phyloP scores from a whole-genome alignment of 2,113 vertebrate genomes.

The Antechinus flavipes region DNA sequence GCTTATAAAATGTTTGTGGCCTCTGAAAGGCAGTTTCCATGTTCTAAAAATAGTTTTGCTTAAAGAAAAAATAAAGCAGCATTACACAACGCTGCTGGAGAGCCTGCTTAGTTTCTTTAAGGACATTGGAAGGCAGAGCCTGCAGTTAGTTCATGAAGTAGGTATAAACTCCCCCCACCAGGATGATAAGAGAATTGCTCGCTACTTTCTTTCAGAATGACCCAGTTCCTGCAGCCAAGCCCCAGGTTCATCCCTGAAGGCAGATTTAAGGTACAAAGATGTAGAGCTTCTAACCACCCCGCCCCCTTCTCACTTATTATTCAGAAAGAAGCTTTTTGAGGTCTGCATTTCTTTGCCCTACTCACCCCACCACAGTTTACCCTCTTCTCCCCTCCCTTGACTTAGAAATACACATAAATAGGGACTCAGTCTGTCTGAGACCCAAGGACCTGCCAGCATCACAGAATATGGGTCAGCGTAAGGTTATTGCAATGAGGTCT shows the following conservation, averaged over 20 bases:
- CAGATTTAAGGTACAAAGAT: slow-evolving; percentile 6
- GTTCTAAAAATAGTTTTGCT: slow-evolving; percentile 66
- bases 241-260: neutral
- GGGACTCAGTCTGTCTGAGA: neutral
- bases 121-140: slow-evolving; percentile 56
- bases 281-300: neutral
- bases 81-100: slow-evolving; percentile 71
- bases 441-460: neutral
- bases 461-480: neutral
- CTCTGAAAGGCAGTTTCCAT: neutral
- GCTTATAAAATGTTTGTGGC: slow-evolving; percentile 9
- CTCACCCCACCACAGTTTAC: neutral
- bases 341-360: slow-evolving; percentile 20
- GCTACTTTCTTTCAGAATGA: slow-evolving; percentile 63
- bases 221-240: slow-evolving; percentile 32
- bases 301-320: neutral
- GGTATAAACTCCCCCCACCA: slow-evolving; percentile 40
- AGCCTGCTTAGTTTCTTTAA: slow-evolving; percentile 56
- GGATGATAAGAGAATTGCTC: slow-evolving; percentile 26
- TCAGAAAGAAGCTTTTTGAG: slow-evolving; percentile 14
- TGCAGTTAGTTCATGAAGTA: slow-evolving; percentile 47
- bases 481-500: neutral
- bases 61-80: slow-evolving; percentile 32
- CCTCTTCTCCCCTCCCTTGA: neutral
- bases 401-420: slow-evolving; percentile 3